A percentile compares a stretch with the other conserved stretches of the same genome.
These are phyloP conservation scores for Amphimallon solstitiale DNA, from an alignment of 2,888 invertebrate species.

Conservation along the genomic window DNA sequence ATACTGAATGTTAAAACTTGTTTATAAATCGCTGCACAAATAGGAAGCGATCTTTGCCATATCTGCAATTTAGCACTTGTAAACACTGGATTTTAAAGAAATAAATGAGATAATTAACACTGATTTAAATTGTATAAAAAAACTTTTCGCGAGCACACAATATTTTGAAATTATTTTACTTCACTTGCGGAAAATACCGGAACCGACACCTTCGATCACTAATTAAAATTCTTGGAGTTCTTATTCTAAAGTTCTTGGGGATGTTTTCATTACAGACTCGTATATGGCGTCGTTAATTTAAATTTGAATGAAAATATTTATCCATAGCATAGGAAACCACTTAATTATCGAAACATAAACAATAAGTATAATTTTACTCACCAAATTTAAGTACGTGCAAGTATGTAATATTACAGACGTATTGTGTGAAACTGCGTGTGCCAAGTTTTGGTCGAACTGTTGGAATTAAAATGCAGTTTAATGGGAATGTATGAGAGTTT, in stretches of 20 bases:
- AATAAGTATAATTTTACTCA: slow-evolving; percentile 18
- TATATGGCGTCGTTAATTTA: neutral
- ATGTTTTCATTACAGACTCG: neutral
- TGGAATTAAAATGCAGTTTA: slow-evolving; percentile 32
- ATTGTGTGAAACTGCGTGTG: slow-evolving; percentile 1
- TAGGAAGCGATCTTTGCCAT: neutral
- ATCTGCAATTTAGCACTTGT: neutral
- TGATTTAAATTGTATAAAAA: neutral
- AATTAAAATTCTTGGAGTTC: slow-evolving; percentile 8
- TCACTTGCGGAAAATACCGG: no score
- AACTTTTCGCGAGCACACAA: neutral
- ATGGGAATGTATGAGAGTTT: slow-evolving; percentile 30
- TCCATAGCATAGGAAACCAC: no score
- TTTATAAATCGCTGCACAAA: slow-evolving; percentile 8
- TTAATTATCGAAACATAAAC: neutral
- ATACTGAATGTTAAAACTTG: neutral
- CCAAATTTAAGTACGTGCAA: slow-evolving; percentile 1
- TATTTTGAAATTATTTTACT: no score
- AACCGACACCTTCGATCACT: neutral
- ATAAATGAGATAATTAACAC: neutral
- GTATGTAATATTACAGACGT: neutral
- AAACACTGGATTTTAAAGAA: neutral
- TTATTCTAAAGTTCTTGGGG: neutral
- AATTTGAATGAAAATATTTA: no score
- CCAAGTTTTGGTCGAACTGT: slow-evolving; percentile 23